Evolutionary conservation across 1,140 invertebrate species (phyloP).

Genomic region (Heliconius nattereri): DNA sequence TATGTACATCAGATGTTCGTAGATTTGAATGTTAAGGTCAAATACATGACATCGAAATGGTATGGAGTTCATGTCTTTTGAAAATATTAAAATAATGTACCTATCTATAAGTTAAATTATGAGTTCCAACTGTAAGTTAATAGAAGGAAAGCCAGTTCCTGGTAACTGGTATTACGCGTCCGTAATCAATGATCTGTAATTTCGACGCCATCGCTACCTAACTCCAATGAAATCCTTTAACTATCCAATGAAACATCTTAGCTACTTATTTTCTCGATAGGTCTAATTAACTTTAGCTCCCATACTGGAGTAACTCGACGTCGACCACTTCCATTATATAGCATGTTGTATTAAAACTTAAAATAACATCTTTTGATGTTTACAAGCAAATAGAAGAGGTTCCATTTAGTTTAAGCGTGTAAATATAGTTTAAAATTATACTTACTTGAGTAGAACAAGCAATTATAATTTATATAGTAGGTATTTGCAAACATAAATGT

Average conservation of each 20-base stretch:
- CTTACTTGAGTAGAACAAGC: neutral
- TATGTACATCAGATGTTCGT: neutral
- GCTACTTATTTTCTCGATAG: slow-evolving; percentile 41
- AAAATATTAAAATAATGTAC: slow-evolving; percentile 15
- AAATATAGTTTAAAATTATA: neutral
- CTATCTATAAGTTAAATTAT: neutral
- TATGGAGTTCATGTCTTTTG: slow-evolving; percentile 9
- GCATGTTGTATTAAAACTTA: slow-evolving; percentile 16
- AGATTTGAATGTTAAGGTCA: neutral
- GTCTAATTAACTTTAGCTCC: slow-evolving; percentile 40
- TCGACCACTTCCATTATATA: slow-evolving; percentile 24
- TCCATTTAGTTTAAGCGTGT: neutral
- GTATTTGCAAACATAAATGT: too few relatives aligned
- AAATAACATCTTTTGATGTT: slow-evolving; percentile 15
- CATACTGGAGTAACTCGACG: slow-evolving; percentile 22
- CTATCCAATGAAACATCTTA: slow-evolving; percentile 38
- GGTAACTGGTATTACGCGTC: slow-evolving; percentile 38
- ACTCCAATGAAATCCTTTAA: slow-evolving; percentile 40
- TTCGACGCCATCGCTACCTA: slow-evolving; percentile 41
- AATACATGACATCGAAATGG: neutral
- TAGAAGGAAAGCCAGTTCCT: slow-evolving; percentile 33
- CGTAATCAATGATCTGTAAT: slow-evolving; percentile 43
- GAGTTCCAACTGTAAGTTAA: slow-evolving; percentile 27
- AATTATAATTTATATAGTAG: too few relatives aligned
- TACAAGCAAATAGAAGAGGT: slow-evolving; percentile 16